Evolutionary conservation across 37 sponge, comb jelly and placozoan genomes (phyloP).

Genomic region (Cliona cf. orientalis): DNA sequence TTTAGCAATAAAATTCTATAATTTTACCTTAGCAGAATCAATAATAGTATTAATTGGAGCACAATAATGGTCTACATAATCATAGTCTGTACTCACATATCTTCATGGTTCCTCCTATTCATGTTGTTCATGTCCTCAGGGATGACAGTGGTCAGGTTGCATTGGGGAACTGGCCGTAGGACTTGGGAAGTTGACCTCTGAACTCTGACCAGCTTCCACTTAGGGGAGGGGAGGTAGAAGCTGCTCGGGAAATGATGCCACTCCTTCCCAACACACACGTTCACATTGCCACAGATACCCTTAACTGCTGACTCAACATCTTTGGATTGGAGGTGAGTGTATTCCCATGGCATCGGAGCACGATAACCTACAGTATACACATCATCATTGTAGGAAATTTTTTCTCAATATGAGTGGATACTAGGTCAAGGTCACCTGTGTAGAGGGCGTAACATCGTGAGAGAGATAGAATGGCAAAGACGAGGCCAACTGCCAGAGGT

Average conservation of each 20-base stretch:
- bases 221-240: constrained; percentile 87
- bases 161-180: no score
- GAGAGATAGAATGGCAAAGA: constrained; percentile 22
- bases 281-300: constrained; percentile 42
- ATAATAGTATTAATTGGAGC: no score
- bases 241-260: constrained; percentile 94
- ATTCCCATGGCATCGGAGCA: constrained; percentile 89
- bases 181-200: constrained; percentile 92
- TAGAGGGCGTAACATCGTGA: constrained; percentile 47
- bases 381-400: neutral
- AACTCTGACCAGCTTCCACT: constrained; percentile 91
- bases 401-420: neutral
- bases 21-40: no score
- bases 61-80: no score
- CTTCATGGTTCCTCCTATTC: constrained; percentile 91
- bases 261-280: constrained; percentile 97
- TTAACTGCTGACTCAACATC: neutral
- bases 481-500: constrained; percentile 4
- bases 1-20: no score
- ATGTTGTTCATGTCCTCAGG: constrained; percentile 91
- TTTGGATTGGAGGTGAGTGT: constrained; percentile 52
- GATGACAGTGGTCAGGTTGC: constrained; percentile 64
- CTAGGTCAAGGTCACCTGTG: constrained; percentile 17
- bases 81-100: no score
- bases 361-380: constrained; percentile 88